Conservation (phyloP, 2,113 vertebrate genomes). For the Pionites leucogaster region DNA sequence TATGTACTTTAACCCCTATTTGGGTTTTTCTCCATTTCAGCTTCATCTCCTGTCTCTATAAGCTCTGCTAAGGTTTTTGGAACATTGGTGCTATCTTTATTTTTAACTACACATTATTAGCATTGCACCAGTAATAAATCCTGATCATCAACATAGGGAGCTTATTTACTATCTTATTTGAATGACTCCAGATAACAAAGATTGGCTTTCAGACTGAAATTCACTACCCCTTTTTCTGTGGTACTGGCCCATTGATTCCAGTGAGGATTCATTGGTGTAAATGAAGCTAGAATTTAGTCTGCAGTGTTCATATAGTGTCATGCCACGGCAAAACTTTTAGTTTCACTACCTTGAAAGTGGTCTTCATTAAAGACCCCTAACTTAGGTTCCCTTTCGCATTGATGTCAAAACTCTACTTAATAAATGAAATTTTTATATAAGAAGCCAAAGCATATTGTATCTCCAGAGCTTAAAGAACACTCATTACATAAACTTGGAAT, state of each 20-base stretch:
- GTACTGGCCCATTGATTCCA: not conserved
- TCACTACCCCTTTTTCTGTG: not conserved
- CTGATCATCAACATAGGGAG: not conserved
- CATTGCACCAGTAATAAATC: not conserved
- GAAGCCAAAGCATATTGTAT: not conserved
- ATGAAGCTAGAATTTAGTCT: not conserved
- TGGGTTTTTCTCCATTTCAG: not conserved
- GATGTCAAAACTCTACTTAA: not conserved
- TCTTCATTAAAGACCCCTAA: not conserved
- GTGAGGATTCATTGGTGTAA: not conserved
- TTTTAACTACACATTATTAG: not conserved
- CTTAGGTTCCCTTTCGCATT: not conserved
- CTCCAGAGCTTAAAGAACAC: not conserved
- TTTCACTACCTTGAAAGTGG: not conserved
- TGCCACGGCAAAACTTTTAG: not conserved
- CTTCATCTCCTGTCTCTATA: not conserved
- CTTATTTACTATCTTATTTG: not conserved
- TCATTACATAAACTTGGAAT: not conserved
- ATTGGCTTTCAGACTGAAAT: not conserved
- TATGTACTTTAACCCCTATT: not conserved
- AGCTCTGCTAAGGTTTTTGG: not conserved
- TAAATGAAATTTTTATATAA: not conserved
- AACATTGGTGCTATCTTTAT: not conserved
- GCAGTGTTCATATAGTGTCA: not conserved
- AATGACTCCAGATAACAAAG: not conserved